Evolutionary conservation across 2,797 vertebrate species (phyloP), one percentile per base, ranked within the genome.

Genomic region (Thamnophis elegans): DNA sequence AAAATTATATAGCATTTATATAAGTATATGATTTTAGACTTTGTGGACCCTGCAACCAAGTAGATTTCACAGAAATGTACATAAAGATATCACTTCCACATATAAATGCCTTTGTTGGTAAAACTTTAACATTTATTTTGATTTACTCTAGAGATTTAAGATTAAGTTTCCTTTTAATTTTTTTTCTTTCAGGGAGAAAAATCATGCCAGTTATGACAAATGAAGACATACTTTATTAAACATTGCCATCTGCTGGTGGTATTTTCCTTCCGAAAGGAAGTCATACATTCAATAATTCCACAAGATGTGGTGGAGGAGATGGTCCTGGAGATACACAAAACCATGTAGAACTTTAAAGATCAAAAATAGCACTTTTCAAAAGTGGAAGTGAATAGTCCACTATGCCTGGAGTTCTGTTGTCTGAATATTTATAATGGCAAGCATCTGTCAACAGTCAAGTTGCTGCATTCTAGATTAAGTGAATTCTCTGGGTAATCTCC

Each of bases 201-300:
- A 62, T 42, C 4, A 60, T 32, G 42, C 91, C 18, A 22, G 22
- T 12, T 1, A 58, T 26, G 5, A 60, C 7, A 51, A 59, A 54
- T 16, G 26, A 28, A 60, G 47, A 32, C 55, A 25, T 90, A 85
- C 6, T 36, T 62, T 82, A 78, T 59, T 82, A 42, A 91, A 93
- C 26, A 55, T n/a, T 88, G 86, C 92, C 92, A 91, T 55, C 92
- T 93, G 53, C 56, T 91, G 92, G 89, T 47, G 10, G 14, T 12
- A 68, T 87, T 90, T 92, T 90, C 54, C 9, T 68, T 87, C 26
- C 90, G 8, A 51, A 90, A 73, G 3, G n/a, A 91, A 86, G 53
- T 62, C 6, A 85, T 32, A 14, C 5, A 28, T 25, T 78, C 7
- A 82, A 47, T 47, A 82, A 47, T 25, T 11, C 4, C 73, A 12